Evolutionary conservation across 2,797 vertebrate species (phyloP).

Genomic region (Danio choprae): DNA sequence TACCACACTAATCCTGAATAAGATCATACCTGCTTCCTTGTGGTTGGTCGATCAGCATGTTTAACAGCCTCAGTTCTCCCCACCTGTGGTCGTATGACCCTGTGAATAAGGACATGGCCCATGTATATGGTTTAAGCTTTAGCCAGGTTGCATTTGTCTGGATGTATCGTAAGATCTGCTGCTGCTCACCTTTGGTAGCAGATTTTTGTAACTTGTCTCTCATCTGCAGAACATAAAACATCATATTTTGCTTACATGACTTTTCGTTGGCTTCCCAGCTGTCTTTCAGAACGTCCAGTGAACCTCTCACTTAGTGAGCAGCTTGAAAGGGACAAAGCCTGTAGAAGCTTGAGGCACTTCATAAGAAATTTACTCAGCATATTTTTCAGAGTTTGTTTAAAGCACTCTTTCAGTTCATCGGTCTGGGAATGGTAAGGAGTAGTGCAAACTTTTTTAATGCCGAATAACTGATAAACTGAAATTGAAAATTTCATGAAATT

Average conservation of each 20-base stretch:
- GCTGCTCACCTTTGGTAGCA: background rate
- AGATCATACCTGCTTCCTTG: background rate
- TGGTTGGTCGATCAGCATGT: background rate
- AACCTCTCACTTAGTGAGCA: background rate
- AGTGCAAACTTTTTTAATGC: background rate
- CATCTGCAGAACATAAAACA: background rate
- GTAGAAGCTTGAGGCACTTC: background rate
- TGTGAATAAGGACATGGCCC: background rate
- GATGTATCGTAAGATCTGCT: background rate
- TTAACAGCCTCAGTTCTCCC: background rate
- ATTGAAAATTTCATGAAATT: no score
- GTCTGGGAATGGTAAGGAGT: background rate
- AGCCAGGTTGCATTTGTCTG: background rate
- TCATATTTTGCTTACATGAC: background rate
- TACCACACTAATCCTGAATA: background rate
- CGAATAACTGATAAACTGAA: background rate
- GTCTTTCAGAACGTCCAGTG: background rate
- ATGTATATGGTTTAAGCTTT: background rate
- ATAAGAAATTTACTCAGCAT: background rate
- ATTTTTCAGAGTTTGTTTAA: background rate
- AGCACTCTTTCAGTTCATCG: no score
- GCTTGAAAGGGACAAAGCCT: background rate
- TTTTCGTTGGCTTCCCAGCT: background rate
- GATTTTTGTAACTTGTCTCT: background rate
- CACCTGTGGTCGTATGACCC: background rate